phyloP scores from a whole-genome alignment of 1,140 invertebrate genomes.

The Polyergus mexicanus region DNA sequence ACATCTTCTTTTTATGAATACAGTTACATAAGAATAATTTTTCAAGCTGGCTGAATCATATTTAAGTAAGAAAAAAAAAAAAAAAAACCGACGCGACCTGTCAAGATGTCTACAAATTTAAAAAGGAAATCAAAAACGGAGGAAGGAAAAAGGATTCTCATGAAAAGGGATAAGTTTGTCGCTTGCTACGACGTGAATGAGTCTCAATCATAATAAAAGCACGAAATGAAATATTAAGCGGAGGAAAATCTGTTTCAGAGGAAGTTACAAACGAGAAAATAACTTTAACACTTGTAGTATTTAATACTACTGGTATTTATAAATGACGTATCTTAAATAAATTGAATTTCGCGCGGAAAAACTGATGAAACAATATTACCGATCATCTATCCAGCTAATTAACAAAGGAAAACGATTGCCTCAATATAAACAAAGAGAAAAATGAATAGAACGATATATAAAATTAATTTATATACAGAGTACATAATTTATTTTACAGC shows the following conservation, averaged over 20 bases:
- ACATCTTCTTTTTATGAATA: too few species aligned
- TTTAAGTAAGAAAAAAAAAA: not conserved
- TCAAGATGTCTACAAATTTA: constrained; percentile 19
- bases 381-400: constrained; percentile 23
- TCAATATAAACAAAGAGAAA: not conserved
- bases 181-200: constrained; percentile 29
- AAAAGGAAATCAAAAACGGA: constrained; percentile 4
- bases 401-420: constrained; percentile 8
- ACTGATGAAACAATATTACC: constrained; percentile 21
- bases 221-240: constrained; percentile 43
- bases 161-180: constrained; percentile 21
- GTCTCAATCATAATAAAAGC: constrained; percentile 40
- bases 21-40: not conserved
- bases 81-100: not conserved
- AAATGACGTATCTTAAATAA: constrained; percentile 33
- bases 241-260: constrained; percentile 35
- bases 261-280: constrained; percentile 33
- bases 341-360: constrained; percentile 18
- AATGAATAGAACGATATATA: not conserved
- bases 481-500: not conserved
- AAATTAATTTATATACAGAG: not conserved
- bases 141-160: not conserved
- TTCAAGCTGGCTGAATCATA: not conserved
- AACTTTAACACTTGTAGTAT: constrained; percentile 34
- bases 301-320: constrained; percentile 33